A percentile compares a stretch with the other conserved stretches of the same genome.
These are phyloP conservation scores for Nephrocerus scutellatus DNA, from an alignment of 2,888 invertebrate species.

Conservation along the genomic window DNA sequence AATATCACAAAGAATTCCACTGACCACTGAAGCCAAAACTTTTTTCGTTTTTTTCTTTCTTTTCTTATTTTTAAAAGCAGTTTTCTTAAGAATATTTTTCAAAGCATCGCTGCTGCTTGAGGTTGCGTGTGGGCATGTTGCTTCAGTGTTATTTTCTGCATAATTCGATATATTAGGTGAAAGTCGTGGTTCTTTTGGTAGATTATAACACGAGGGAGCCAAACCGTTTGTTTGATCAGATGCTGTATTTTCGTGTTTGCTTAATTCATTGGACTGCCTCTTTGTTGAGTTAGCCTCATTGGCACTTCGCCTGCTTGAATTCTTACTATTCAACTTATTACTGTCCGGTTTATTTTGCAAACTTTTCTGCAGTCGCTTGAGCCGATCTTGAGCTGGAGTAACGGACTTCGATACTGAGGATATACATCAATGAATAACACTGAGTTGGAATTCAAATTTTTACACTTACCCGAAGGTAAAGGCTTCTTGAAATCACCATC, in stretches of 20 bases:
- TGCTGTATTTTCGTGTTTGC: slow-evolving; percentile 7
- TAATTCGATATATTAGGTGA: neutral
- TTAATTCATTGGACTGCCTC: neutral
- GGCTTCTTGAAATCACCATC: neutral
- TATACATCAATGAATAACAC: neutral
- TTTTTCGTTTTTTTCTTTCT: too few species aligned
- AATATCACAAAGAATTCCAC: too few species aligned
- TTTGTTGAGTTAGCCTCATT: neutral
- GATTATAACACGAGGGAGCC: too few species aligned
- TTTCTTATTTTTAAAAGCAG: too few species aligned
- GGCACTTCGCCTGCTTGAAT: neutral
- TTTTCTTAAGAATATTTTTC: too few species aligned
- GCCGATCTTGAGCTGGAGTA: slow-evolving; percentile 34
- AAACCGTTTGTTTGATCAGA: too few species aligned
- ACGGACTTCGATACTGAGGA: slow-evolving; percentile 7
- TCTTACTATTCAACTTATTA: neutral
- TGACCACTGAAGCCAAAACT: too few species aligned
- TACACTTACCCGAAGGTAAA: neutral
- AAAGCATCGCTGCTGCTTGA: too few species aligned
- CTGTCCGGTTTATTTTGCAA: slow-evolving; percentile 19
- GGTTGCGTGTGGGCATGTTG: too few species aligned
- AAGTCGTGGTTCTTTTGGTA: slow-evolving; percentile 8
- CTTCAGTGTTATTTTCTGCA: too few species aligned
- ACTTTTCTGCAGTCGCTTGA: slow-evolving; percentile 32
- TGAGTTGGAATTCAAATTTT: neutral